These are phyloP conservation scores for Petrocephalus zakoni DNA, from an alignment of 2,113 vertebrate genomes.

Conservation along the genomic window DNA sequence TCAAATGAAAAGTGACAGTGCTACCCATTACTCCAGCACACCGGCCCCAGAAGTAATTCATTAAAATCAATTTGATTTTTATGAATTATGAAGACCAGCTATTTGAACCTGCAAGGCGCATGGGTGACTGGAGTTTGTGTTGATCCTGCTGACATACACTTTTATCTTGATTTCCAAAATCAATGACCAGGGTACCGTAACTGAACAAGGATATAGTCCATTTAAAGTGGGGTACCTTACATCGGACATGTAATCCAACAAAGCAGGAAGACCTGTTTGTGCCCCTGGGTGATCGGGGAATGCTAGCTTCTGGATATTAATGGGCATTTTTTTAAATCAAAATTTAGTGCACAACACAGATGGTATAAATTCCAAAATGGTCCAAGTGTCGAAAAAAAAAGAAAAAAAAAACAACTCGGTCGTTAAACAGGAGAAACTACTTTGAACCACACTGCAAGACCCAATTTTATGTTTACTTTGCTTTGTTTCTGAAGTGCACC, in stretches of 20 bases:
- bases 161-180: background rate
- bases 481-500: too few species aligned
- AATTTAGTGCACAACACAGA: background rate
- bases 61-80: background rate
- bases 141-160: background rate
- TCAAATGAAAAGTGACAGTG: background rate
- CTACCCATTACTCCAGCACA: too few species aligned
- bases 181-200: background rate
- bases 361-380: background rate
- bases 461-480: background rate
- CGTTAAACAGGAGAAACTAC: background rate
- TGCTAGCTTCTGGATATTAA: background rate
- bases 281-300: background rate
- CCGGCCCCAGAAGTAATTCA: background rate
- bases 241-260: background rate
- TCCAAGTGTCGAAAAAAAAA: background rate
- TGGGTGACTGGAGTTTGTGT: background rate
- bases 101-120: background rate
- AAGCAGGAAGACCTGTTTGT: background rate
- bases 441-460: background rate
- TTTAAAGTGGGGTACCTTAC: background rate
- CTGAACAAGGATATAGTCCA: background rate
- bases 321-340: background rate
- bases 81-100: background rate
- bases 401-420: background rate